Evolutionary conservation across 2,888 invertebrate genomes (phyloP), one percentile per base, ranked within the genome.

Genomic region (Leptinotarsa peninsularis): DNA sequence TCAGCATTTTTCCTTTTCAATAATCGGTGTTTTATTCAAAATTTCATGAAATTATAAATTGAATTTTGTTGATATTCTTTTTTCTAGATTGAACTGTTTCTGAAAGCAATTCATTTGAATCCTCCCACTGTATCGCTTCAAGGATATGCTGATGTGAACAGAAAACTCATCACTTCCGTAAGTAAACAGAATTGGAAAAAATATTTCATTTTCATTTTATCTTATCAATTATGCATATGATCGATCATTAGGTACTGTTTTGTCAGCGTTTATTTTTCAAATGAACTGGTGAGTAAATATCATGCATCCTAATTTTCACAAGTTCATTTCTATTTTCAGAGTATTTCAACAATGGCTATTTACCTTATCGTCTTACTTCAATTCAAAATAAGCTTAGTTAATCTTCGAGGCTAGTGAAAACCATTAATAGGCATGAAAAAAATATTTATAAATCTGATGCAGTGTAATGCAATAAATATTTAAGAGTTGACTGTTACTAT

Each of bases 81-180:
- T 70, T 82, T 85, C 77, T 69, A 92, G 93, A 91, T 93, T 80
- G 92, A 93, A 85, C 89, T 93, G 76, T 93, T 93, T 86, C 90
- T 93, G 78, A 91, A 91, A 80, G 93, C 93, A 0, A 93, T 93
- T 69, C 91, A 92, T 85, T 91, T 93, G 91, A 93, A 93, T 85
- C 93, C 93, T 5, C 93, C 93, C 0, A 91, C 92, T 21, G 93
- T 93, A 1, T 93, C 92, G 49, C 86, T 93, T 67, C 91, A 91
- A 83, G 93, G 93, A 33, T 93, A 93, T 81, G 91, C 91, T 1
- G 87, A 92, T 79, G 92, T 93, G 23, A 93, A 93, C 84, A 89
- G 93, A 73, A 91, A 92, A 83, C 86, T 93, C 4, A 86, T 93
- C 18, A 91, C 93, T 56, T 91, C 93, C 79, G 93, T 93, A 85